Evolutionary conservation across 2,888 invertebrate species (phyloP).

Genomic region (Dryadula phaetusa): DNA sequence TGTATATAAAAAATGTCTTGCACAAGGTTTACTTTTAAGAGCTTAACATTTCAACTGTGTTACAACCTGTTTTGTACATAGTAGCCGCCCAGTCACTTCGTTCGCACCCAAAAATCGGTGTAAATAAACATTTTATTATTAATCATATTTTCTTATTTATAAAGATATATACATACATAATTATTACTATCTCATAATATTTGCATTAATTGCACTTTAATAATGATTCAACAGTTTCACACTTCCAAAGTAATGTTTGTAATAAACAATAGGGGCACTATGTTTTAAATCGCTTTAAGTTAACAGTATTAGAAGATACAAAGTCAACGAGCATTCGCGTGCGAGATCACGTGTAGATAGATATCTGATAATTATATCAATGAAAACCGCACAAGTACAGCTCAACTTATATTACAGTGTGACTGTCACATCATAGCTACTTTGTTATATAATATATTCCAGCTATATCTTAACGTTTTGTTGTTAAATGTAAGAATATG

Average conservation of each 20-base stretch:
- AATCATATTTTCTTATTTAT: background rate
- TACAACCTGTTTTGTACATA: background rate
- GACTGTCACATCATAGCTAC: conserved; percentile 4
- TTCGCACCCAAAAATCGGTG: background rate
- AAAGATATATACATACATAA: too few relatives aligned
- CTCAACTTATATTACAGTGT: conserved; percentile 1
- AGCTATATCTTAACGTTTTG: background rate
- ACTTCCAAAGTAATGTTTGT: background rate
- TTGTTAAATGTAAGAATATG: background rate
- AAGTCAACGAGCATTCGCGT: conserved; percentile 6
- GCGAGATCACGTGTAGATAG: conserved; percentile 7
- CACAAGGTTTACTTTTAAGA: background rate
- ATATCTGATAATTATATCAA: conserved; percentile 20
- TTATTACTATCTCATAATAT: too few relatives aligned
- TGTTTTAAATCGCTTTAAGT: conserved; percentile 7
- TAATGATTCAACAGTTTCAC: background rate
- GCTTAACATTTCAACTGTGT: background rate
- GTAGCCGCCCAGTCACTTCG: background rate
- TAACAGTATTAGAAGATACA: conserved; percentile 16
- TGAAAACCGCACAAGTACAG: conserved; percentile 24
- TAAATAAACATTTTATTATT: background rate
- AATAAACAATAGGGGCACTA: background rate
- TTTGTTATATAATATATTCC: background rate
- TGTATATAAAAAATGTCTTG: background rate
- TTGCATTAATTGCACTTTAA: background rate